phyloP scores from a whole-genome alignment of 2,888 invertebrate species.

The Aporophyla lueneburgensis region DNA sequence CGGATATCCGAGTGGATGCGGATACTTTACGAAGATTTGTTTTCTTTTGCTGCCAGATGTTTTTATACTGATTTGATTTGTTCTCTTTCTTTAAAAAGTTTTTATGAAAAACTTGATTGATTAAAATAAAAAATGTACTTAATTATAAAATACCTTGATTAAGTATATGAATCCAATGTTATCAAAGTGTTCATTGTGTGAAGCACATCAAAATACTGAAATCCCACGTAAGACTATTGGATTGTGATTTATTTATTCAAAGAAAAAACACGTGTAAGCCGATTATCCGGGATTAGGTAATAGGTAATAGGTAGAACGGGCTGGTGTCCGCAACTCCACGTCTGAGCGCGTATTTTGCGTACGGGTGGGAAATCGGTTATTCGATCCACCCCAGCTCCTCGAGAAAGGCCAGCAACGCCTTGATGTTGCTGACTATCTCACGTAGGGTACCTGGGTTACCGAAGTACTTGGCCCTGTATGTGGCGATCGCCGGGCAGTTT shows the following conservation, averaged over 20 bases:
- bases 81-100: conserved; percentile 15
- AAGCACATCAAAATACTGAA: background rate
- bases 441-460: too few relatives aligned
- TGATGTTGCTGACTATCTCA: too few relatives aligned
- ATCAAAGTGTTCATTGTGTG: background rate
- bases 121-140: background rate
- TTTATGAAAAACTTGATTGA: background rate
- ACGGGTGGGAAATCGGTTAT: too few relatives aligned
- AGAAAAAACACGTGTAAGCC: conserved; percentile 1
- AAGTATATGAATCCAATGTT: background rate
- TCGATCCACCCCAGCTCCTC: too few relatives aligned
- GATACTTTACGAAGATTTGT: conserved; percentile 60
- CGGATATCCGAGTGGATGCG: conserved; percentile 58
- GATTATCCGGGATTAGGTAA: conserved; percentile 15
- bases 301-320: too few relatives aligned
- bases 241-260: background rate
- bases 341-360: too few relatives aligned
- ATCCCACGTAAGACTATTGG: background rate
- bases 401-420: too few relatives aligned
- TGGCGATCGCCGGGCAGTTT: too few relatives aligned
- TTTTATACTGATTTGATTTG: conserved; percentile 52
- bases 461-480: too few relatives aligned
- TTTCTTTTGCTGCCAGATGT: conserved; percentile 44
- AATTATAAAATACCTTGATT: background rate
- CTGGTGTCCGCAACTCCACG: too few relatives aligned